Evolutionary conservation across 1,140 invertebrate species (phyloP), one percentile per base, ranked within the genome.

Genomic region (Panulirus ornatus): DNA sequence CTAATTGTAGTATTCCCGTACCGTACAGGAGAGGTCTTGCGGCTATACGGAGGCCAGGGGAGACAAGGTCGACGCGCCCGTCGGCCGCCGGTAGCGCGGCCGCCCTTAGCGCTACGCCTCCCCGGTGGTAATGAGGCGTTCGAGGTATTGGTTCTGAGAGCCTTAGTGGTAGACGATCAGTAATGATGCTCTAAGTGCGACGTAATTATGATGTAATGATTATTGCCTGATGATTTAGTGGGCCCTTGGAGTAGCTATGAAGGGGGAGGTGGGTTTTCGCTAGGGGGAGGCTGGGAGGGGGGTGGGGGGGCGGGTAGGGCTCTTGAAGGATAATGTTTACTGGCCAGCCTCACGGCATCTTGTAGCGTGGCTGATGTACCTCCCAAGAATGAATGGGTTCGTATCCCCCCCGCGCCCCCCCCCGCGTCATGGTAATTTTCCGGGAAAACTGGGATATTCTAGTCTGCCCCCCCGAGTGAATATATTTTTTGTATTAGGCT

Each of bases 191-290:
- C 54, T 88, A 66, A 88, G 85, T 76, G 73, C 54, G 85, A 88
- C 85, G 85, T 88, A 88, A 88, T 88, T 88, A 88, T 88, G 85
- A 79, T 88, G 75, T 88, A 88, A 88, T 88, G 85, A 88, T 88
- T 88, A 88, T 88, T 88, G 76, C 85, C 85, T 88, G 85, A 78
- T 88, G 85, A 88, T 88, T 88, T 88, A 88, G 75, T 76, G 85
- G 85, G 75, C 84, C 71, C 71, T 58, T 51, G 84, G 73, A 42
- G 71, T 58, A 58, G 84, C 71, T 34, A 78, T 63, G 71, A 78
- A 78, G 84, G 84, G 71, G 58, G 58, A 81, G 78, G 78, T 81
- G 54, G 82, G 42, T 44, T 84, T 84, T 84, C 83, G 73, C 83
- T n/a, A n/a, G n/a, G n/a, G n/a, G n/a, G n/a, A n/a, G n/a, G n/a